Evolutionary conservation across 2,888 invertebrate genomes (phyloP).

Genomic region (Lathronympha strigana): DNA sequence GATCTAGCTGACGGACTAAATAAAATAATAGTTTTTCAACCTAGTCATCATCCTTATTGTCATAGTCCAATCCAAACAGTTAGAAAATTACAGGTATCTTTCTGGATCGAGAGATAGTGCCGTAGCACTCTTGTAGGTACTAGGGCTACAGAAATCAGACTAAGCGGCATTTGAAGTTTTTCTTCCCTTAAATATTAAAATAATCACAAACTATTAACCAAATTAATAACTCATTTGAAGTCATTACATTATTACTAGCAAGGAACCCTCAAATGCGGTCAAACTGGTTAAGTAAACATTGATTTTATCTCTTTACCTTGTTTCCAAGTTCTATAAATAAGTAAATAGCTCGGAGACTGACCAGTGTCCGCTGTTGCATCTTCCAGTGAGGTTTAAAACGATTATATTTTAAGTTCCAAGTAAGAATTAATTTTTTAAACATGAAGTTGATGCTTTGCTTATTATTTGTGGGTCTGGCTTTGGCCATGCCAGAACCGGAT

Average conservation of each 20-base stretch:
- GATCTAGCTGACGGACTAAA: too few species aligned
- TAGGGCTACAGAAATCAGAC: too few species aligned
- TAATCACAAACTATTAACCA: too few species aligned
- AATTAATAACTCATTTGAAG: too few species aligned
- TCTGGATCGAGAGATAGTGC: too few species aligned
- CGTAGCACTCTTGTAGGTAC: too few species aligned
- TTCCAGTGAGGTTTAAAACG: slow-evolving; percentile 34
- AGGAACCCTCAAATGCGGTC: neutral
- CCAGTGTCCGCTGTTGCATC: slow-evolving; percentile 29
- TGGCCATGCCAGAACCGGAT: slow-evolving; percentile 42
- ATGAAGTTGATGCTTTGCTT: slow-evolving; percentile 53
- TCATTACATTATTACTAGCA: neutral
- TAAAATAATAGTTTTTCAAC: too few species aligned
- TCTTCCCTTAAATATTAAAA: too few species aligned
- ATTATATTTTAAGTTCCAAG: slow-evolving; percentile 2
- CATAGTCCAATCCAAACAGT: too few species aligned
- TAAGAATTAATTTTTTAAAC: slow-evolving; percentile 1
- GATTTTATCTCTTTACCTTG: slow-evolving; percentile 23
- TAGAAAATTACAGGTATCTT: too few species aligned
- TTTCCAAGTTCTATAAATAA: slow-evolving; percentile 16
- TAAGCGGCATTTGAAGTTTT: too few species aligned
- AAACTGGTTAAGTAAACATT: slow-evolving; percentile 32
- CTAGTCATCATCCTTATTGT: too few species aligned
- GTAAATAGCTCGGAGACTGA: neutral
- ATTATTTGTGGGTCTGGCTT: slow-evolving; percentile 46